Evolutionary conservation across 1,140 invertebrate species (phyloP).

Genomic region (Aphelenchoides fujianensis): DNA sequence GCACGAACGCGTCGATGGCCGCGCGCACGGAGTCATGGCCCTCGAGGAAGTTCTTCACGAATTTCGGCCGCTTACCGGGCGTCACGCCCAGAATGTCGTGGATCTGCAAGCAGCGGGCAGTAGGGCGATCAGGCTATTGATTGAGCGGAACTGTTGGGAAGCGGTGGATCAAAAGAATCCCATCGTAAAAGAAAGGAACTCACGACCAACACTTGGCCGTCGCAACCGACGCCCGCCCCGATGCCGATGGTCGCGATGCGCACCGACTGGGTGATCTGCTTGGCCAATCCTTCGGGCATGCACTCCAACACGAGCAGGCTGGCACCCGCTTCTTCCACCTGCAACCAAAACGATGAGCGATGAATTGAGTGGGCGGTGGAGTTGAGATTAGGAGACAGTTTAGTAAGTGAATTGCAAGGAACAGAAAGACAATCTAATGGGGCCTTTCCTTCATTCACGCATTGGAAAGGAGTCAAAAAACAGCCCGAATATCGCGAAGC

Average conservation of each 20-base stretch:
- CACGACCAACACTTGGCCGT: constrained; percentile 49
- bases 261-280: constrained; percentile 23
- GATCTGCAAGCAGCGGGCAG: no score
- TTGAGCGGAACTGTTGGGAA: no score
- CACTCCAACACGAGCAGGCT: constrained; percentile 38
- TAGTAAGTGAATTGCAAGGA: no score
- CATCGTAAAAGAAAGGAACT: constrained; percentile 9
- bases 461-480: no score
- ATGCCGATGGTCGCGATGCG: constrained; percentile 48
- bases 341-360: no score
- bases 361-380: no score
- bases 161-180: neutral
- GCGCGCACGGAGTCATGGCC: constrained; percentile 22
- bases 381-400: no score
- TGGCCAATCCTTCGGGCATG: constrained; percentile 34
- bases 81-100: constrained; percentile 46
- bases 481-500: neutral
- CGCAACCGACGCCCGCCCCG: constrained; percentile 41
- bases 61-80: constrained; percentile 29
- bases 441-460: no score
- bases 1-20: constrained; percentile 19
- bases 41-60: constrained; percentile 36
- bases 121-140: no score
- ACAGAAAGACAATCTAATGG: no score
- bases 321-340: constrained; percentile 40